These are phyloP conservation scores for Gallinago paraguaiae DNA, from an alignment of 2,113 vertebrate species.

Conservation along the genomic window DNA sequence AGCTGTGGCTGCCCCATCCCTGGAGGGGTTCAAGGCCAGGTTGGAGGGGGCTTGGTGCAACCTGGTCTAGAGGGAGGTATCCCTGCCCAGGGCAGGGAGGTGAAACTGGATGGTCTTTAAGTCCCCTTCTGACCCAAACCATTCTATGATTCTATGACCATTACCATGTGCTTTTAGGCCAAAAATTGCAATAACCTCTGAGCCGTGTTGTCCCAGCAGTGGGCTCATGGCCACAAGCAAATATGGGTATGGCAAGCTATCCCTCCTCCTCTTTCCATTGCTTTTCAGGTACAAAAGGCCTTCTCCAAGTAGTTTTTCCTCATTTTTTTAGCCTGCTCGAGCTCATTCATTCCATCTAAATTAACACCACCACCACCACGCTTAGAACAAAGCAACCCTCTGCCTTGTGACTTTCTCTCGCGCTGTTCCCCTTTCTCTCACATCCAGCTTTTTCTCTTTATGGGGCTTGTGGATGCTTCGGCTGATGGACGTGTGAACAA, in stretches of 20 bases:
- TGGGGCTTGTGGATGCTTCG: background rate
- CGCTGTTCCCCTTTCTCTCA: background rate
- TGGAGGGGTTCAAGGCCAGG: background rate
- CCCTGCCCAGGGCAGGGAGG: background rate
- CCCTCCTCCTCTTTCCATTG: background rate
- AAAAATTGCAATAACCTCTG: background rate
- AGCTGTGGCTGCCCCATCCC: background rate
- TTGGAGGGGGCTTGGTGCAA: background rate
- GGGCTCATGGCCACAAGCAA: background rate
- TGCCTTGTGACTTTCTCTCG: background rate
- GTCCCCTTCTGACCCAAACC: background rate
- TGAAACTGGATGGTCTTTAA: accelerated
- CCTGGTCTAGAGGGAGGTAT: background rate
- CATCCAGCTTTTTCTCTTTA: background rate
- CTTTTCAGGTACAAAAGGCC: background rate
- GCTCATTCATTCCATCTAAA: background rate
- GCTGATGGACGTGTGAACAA: background rate
- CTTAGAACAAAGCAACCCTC: background rate
- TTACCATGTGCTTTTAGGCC: background rate
- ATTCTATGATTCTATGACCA: background rate
- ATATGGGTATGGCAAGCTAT: background rate
- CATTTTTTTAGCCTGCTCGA: background rate
- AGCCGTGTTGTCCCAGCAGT: background rate
- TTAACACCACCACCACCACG: background rate
- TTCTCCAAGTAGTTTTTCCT: background rate